Evolutionary conservation across 2,888 invertebrate species (phyloP), one percentile per base, ranked within the genome.

Genomic region (Aphodius sticticus): DNA sequence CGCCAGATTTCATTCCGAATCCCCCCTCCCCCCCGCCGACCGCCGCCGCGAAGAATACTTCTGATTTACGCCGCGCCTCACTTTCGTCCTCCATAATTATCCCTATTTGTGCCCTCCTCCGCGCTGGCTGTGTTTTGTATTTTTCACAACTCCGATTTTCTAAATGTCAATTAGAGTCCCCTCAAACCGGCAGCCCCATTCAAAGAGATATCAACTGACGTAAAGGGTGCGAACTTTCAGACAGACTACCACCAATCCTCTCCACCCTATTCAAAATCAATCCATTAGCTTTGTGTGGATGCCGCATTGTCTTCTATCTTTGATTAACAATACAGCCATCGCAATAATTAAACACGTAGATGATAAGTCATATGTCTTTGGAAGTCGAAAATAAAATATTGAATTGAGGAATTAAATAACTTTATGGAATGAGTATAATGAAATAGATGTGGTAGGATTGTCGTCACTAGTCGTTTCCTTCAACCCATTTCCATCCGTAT

Each of bases 201-300:
- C 53, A 53, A 53, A 53, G 9, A 53, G 53, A 53, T 53, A 53
- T 53, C 7, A 53, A 53, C 9, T 53, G 53, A 53, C 53, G 53
- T 53, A 53, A 53, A 53, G 53, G 53, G 53, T 53, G 53, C 53
- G 53, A 53, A 53, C 53, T 53, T 53, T 53, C 53, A 53, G 53
- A 53, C 12, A 53, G 53, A 53, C 53, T 53, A 53, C 53, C 53
- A 53, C 53, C 53, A 53, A 53, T 53, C 53, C 53, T 12, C 53
- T 53, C 53, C 6, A 53, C 53, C 12, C 53, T 53, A 53, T 53
- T 53, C 53, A 53, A 53, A 53, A 53, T 53, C 53, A 53, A 53
- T 53, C 53, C 53, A 53, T 53, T 53, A 53, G 53, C 53, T 53
- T 53, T 53, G 53, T 53, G 9, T 12, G 7, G 53, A 53, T 53